Evolutionary conservation across 2,888 invertebrate species (phyloP).

Genomic region (Caenorhabditis macrosperma): DNA sequence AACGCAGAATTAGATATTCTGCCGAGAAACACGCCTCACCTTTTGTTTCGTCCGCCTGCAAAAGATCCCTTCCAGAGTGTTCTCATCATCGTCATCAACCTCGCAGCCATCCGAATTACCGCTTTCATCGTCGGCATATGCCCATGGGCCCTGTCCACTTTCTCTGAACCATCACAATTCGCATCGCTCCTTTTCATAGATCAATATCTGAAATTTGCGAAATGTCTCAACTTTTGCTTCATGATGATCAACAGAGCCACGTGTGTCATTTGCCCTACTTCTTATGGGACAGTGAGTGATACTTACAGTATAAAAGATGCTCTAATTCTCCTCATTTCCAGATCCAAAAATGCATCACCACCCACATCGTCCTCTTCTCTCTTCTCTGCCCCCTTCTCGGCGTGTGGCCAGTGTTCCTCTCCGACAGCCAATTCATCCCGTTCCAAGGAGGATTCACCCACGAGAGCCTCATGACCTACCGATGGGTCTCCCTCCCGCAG

Average conservation of each 20-base stretch:
- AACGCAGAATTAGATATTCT: no score
- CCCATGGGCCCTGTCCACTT: conserved; percentile 6
- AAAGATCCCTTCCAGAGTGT: conserved; percentile 35
- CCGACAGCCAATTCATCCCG: conserved; percentile 29
- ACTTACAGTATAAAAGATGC: neutral
- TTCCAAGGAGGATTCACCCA: conserved; percentile 45
- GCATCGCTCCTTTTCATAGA: conserved; percentile 32
- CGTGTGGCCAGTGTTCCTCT: conserved; percentile 31
- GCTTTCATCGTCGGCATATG: conserved; percentile 19
- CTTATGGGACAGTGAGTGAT: conserved; percentile 9
- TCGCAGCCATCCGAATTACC: conserved; percentile 12
- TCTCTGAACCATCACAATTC: conserved; percentile 16
- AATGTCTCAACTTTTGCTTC: conserved; percentile 33
- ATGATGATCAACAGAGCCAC: conserved; percentile 40
- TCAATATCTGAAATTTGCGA: conserved; percentile 28
- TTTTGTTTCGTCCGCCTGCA: no score
- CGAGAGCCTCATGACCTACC: conserved; percentile 16
- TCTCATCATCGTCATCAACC: conserved; percentile 12
- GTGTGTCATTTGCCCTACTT: conserved; percentile 19
- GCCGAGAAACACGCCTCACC: neutral
- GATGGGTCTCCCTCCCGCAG: conserved; percentile 22
- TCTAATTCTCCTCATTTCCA: neutral
- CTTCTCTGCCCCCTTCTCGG: conserved; percentile 22
- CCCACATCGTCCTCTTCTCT: conserved; percentile 16
- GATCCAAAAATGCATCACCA: conserved; percentile 23